phyloP scores from a whole-genome alignment of 2,888 invertebrate species.

The Cantharis nigra region DNA sequence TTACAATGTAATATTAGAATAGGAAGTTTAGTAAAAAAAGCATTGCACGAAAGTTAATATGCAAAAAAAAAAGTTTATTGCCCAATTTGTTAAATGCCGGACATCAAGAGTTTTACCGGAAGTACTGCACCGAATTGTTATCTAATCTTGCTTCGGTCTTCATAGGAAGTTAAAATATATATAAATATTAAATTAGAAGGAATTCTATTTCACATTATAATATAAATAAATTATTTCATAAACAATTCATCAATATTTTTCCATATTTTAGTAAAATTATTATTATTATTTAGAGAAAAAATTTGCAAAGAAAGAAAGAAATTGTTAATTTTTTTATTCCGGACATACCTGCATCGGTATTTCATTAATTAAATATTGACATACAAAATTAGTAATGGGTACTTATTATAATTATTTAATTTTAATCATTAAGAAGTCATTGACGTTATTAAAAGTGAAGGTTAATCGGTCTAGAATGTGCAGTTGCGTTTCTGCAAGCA shows the following conservation, averaged over 20 bases:
- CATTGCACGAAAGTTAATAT: not conserved
- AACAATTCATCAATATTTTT: too few species aligned
- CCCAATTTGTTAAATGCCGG: not conserved
- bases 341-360: not conserved
- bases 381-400: not conserved
- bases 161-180: not conserved
- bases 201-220: not conserved
- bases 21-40: not conserved
- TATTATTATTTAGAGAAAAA: too few species aligned
- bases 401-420: not conserved
- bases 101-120: not conserved
- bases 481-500: not conserved
- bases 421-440: not conserved
- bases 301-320: too few species aligned
- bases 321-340: not conserved
- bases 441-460: not conserved
- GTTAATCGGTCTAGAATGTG: not conserved
- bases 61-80: not conserved
- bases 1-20: too few species aligned
- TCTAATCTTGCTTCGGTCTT: not conserved
- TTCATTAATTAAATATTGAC: not conserved
- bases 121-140: not conserved
- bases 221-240: not conserved
- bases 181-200: not conserved
- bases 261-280: too few species aligned